Evolutionary conservation across 2,888 invertebrate genomes (phyloP).

Genomic region (Melipona beecheii): DNA sequence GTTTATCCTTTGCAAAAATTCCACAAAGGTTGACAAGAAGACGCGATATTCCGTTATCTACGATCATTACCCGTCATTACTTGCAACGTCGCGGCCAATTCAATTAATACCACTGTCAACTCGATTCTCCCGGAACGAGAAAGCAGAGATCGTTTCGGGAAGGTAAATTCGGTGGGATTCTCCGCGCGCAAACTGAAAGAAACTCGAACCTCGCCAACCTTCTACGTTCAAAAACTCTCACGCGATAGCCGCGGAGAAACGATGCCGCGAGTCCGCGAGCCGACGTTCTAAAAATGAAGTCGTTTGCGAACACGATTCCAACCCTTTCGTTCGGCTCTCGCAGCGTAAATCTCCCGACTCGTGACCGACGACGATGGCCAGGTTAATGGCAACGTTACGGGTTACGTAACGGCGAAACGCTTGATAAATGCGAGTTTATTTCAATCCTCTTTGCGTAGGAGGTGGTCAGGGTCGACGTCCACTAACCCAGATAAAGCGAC

Average conservation of each 20-base stretch:
- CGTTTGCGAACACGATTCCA: background rate
- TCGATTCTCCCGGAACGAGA: background rate
- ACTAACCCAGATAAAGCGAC: constrained; percentile 77
- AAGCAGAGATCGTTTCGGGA: too few relatives aligned
- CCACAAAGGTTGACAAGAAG: too few relatives aligned
- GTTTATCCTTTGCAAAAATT: too few relatives aligned
- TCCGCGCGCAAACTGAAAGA: background rate
- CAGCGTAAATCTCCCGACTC: background rate
- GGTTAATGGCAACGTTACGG: background rate
- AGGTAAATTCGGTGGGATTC: constrained; percentile 2
- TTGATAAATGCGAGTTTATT: constrained; percentile 72
- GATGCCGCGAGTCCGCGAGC: background rate
- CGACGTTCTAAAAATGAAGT: constrained; percentile 47
- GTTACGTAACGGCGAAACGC: constrained; percentile 60
- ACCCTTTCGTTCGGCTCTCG: background rate
- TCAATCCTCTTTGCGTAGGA: constrained; percentile 74
- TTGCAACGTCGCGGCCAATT: constrained; percentile 1
- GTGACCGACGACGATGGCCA: constrained; percentile 22
- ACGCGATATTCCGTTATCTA: too few relatives aligned
- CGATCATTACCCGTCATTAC: too few relatives aligned
- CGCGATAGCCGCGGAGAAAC: constrained; percentile 19
- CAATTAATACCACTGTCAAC: constrained; percentile 13
- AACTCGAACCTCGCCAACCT: background rate
- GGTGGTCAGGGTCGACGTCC: constrained; percentile 75
- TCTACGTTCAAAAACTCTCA: background rate